A percentile compares a stretch with the other conserved stretches of the same genome.
phyloP scores from a whole-genome alignment of 1,140 invertebrate species.

The Philopotamus ludificatus region DNA sequence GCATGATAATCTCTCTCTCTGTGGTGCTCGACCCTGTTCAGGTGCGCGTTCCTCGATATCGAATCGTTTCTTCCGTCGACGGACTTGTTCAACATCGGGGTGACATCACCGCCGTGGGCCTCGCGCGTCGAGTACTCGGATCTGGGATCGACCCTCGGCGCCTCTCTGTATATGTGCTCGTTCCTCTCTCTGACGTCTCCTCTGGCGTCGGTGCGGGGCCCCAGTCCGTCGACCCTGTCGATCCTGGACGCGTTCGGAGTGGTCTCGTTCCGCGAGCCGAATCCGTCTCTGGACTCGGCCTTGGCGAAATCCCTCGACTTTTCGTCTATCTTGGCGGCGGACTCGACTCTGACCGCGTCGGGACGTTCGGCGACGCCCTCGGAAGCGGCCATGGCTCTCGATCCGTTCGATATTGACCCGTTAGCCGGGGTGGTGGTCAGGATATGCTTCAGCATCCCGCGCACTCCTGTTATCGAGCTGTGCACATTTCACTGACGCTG shows the following conservation, averaged over 20 bases:
- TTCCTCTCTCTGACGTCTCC: slow-evolving; percentile 25
- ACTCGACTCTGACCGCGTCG: too few relatives aligned
- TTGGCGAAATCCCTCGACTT: slow-evolving; percentile 14
- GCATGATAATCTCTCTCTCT: slow-evolving; percentile 11
- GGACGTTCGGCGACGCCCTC: slow-evolving; percentile 26
- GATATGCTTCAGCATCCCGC: slow-evolving; percentile 56
- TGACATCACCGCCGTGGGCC: slow-evolving; percentile 24
- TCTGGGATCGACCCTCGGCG: slow-evolving; percentile 2
- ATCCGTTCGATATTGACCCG: slow-evolving; percentile 31
- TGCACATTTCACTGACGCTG: neutral
- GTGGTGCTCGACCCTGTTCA: slow-evolving; percentile 32
- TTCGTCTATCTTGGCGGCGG: slow-evolving; percentile 49
- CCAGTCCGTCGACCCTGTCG: slow-evolving; percentile 26
- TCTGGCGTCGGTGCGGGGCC: slow-evolving; percentile 28
- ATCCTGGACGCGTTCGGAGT: too few relatives aligned
- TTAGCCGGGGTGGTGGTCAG: slow-evolving; percentile 34
- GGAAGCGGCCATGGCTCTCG: slow-evolving; percentile 19
- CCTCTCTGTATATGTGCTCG: slow-evolving; percentile 28
- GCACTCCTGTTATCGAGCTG: slow-evolving; percentile 40
- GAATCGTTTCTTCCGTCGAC: slow-evolving; percentile 23
- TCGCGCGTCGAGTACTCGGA: slow-evolving; percentile 25
- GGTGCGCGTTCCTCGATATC: slow-evolving; percentile 23
- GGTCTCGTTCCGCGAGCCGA: too few relatives aligned
- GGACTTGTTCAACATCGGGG: slow-evolving; percentile 20
- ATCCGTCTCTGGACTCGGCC: neutral